Base-by-base conservation (phyloP, 2,113 vertebrate species). In the Microcebus ravelobensis region DNA sequence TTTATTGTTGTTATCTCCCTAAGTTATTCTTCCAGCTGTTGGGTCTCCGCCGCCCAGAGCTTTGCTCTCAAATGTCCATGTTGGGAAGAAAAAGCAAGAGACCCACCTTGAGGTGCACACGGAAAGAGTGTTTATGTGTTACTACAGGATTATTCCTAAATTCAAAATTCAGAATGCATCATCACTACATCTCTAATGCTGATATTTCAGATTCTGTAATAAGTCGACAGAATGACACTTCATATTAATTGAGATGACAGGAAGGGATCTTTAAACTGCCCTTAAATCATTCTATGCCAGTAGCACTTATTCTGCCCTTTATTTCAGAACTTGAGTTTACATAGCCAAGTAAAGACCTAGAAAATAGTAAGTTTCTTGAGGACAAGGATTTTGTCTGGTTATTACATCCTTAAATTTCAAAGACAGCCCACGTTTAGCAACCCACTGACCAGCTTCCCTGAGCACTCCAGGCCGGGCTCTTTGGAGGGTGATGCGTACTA, bases 351-450 rank as follows among this genome's bases (percentile, higher is more conserved):
- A 86, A 83, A 70, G 36, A 86, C 6, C 52, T 88, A 59, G 21
- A 76, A 73, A 95, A 91, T 8, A 77, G 12, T 31, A 97, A 97
- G 91, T 70, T 94, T 90, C n/a, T 10, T 50, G 92, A 97, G 48
- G 95, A 95, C 95, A 93, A 90, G 67, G 52, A 87, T 59, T 95
- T 91, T 87, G n/a, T 94, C 29, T 81, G 63, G 39, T 76, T 36
- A 20, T 91, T 36, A 61, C 29, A 57, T 42, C 13, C 83, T 59
- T n/a, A 96, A 96, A 91, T 50, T n/a, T 59, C 70, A 93, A 88
- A 50, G 63, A 86, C 4, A 55, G 6, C 31, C 42, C 57, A 67
- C 59, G 45, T 65, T 85, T 76, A 96, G 89, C 84, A 91, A 70
- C 74, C 94, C 63, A 8, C 31, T 85, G 89, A 89, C 34, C n/a